These are phyloP conservation scores for Chaetops frenatus DNA, from an alignment of 2,113 vertebrate genomes.

Conservation along the genomic window DNA sequence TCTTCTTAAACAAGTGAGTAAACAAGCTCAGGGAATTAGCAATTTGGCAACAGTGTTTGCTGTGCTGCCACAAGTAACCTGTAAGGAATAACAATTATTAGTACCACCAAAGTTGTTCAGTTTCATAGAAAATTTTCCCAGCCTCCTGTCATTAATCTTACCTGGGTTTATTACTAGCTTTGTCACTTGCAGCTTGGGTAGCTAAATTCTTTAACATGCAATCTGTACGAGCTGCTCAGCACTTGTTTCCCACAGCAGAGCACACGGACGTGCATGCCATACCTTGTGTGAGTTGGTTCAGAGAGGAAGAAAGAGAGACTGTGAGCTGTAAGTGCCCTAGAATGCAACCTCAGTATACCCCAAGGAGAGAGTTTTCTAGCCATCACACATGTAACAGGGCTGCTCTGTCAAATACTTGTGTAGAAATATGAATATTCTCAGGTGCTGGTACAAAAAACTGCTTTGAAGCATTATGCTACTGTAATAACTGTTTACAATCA, in stretches of 20 bases:
- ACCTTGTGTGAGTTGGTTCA: not conserved
- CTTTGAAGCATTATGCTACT: not conserved
- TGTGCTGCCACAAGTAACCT: not conserved
- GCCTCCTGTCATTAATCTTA: conserved; percentile 62
- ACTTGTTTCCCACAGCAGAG: not conserved
- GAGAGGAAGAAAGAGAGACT: not conserved
- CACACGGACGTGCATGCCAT: accelerated
- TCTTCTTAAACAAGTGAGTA: conserved; percentile 39
- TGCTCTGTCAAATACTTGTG: not conserved
- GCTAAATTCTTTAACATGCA: conserved; percentile 42
- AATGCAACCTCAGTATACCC: not conserved
- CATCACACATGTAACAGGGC: not conserved
- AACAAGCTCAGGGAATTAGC: conserved; percentile 42
- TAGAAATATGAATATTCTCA: not conserved
- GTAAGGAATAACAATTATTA: conserved; percentile 63
- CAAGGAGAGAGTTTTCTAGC: not conserved
- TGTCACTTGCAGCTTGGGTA: conserved; percentile 8
- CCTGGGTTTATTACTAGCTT: conserved; percentile 40
- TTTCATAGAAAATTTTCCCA: conserved; percentile 35
- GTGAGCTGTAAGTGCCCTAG: not conserved
- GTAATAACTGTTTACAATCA: not conserved
- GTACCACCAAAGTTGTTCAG: not conserved
- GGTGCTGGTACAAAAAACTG: not conserved
- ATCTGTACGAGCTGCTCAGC: not conserved
- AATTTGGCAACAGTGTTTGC: conserved; percentile 20